These are phyloP conservation scores for Julus scanicus DNA, from an alignment of 2,888 invertebrate genomes.

Conservation along the genomic window DNA sequence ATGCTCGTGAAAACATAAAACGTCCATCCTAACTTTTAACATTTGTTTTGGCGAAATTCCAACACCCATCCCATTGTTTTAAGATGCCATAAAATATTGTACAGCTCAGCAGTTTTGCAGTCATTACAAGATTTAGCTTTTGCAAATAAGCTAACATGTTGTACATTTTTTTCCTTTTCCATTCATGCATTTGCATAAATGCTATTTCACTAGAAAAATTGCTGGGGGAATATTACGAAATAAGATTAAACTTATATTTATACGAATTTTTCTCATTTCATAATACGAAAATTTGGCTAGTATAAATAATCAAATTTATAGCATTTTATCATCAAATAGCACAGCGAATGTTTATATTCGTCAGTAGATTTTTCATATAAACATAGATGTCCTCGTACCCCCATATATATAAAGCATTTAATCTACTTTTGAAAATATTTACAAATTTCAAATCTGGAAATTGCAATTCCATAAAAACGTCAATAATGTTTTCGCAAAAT, in stretches of 20 bases:
- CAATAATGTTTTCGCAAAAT: too few species aligned
- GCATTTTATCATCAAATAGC: too few species aligned
- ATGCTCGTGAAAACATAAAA: background rate
- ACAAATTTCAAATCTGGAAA: too few species aligned
- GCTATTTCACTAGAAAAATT: background rate
- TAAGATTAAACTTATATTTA: background rate
- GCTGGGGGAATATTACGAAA: background rate
- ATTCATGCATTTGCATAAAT: background rate
- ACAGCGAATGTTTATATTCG: too few species aligned
- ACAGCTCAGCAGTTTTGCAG: background rate
- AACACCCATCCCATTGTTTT: constrained; percentile 39
- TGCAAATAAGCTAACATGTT: background rate
- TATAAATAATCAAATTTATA: too few species aligned
- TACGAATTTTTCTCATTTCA: too few species aligned
- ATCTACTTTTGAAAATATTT: too few species aligned
- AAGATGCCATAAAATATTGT: background rate
- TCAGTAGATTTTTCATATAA: too few species aligned
- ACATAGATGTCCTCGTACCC: too few species aligned
- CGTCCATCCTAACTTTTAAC: background rate
- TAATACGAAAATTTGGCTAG: too few species aligned
- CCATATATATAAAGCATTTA: too few species aligned
- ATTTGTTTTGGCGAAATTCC: background rate
- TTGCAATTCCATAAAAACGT: too few species aligned
- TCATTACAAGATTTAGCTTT: background rate
- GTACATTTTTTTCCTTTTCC: background rate